Evolutionary conservation across 35 echinoderm and acorn worm species (phyloP).

Genomic region (Chiridota heheva): DNA sequence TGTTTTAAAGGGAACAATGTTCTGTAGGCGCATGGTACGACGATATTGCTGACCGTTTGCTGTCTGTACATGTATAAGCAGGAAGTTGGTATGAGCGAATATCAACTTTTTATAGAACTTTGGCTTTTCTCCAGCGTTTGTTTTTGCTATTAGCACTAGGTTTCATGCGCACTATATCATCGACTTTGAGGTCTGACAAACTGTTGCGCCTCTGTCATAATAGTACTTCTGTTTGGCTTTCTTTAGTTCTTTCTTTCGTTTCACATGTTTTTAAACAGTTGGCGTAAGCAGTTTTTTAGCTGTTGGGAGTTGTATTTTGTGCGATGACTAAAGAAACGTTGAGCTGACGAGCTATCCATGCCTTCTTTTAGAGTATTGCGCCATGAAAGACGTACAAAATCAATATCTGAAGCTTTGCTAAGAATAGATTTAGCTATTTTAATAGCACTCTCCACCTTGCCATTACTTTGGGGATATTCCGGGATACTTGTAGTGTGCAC

Average conservation of each 20-base stretch:
- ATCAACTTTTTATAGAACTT: not conserved
- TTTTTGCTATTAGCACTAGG: not conserved
- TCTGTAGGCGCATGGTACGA: not conserved
- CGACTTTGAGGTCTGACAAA: not conserved
- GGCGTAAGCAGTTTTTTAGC: not conserved
- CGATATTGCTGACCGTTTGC: not conserved
- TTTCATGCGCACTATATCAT: not conserved
- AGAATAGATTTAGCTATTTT: slow-evolving; percentile 59
- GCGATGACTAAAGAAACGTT: not conserved
- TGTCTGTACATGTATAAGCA: not conserved
- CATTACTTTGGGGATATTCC: slow-evolving; percentile 57
- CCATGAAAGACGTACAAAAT: slow-evolving; percentile 1
- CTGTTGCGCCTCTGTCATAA: not conserved
- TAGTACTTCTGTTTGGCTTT: not conserved
- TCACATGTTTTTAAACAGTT: too few species aligned
- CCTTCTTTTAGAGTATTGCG: not conserved
- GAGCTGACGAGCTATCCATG: not conserved
- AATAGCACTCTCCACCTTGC: slow-evolving; percentile 46
- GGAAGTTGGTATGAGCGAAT: not conserved
- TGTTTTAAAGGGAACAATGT: too few species aligned
- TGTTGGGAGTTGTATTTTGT: slow-evolving; percentile 1
- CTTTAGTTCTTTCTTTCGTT: too few species aligned
- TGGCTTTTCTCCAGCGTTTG: not conserved
- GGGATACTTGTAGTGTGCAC: slow-evolving; percentile 30
- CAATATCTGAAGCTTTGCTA: not conserved